Conservation (phyloP, 2,888 invertebrate species). For the Eupithecia centaureata region DNA sequence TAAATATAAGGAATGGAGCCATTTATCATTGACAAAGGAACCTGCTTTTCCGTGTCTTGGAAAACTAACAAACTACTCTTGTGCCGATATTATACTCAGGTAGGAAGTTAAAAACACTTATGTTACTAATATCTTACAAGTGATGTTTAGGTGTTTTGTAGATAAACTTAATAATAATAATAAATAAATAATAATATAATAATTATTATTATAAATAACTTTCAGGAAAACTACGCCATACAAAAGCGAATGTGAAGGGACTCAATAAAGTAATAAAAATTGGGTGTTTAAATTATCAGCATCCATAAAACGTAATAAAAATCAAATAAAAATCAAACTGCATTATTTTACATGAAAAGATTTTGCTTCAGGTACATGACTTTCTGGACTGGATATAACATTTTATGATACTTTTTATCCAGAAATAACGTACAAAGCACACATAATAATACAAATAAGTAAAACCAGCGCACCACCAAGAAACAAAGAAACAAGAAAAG, state of each 20-base stretch:
- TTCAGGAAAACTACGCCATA: no score
- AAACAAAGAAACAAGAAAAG: conserved; percentile 47
- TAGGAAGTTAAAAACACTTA: neutral
- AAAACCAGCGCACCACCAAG: neutral
- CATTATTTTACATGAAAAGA: no score
- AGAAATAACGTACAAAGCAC: neutral
- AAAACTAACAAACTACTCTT: neutral
- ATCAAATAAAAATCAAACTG: no score
- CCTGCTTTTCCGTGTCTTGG: conserved; percentile 24
- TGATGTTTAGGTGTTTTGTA: neutral
- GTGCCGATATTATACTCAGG: neutral
- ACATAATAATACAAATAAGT: neutral
- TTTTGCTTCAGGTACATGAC: neutral
- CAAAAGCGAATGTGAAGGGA: no score
- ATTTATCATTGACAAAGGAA: conserved; percentile 55
- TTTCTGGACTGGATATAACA: neutral
- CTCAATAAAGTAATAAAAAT: no score
- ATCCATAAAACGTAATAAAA: no score
- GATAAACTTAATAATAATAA: no score
- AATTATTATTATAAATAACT: no score
- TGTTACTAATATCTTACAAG: neutral
- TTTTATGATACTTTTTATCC: neutral
- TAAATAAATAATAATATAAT: no score
- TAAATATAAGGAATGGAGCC: conserved; percentile 68
- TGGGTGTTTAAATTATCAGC: no score